Evolutionary conservation across 2,797 vertebrate species (phyloP).

Genomic region (Chrosomus eos): DNA sequence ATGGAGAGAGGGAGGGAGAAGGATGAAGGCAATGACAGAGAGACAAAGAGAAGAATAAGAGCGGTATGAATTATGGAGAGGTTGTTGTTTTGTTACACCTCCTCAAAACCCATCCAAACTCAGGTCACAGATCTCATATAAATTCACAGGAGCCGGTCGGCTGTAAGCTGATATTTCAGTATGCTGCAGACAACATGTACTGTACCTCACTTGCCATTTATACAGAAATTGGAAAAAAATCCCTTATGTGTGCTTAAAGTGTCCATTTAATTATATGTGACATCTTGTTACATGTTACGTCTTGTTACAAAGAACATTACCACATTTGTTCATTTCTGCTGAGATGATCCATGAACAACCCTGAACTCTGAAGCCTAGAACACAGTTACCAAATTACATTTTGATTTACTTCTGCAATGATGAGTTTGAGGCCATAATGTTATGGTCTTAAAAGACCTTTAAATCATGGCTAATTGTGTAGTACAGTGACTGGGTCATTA

Average conservation of each 20-base stretch:
- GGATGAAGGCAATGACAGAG: slow-evolving; percentile 24
- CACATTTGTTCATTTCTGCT: slow-evolving; percentile 21
- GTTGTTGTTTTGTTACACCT: slow-evolving; percentile 44
- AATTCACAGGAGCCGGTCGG: slow-evolving; percentile 22
- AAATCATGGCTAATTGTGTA: slow-evolving; percentile 52
- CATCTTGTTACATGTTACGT: background rate
- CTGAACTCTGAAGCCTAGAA: slow-evolving; percentile 30
- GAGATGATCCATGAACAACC: slow-evolving; percentile 8
- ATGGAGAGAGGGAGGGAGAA: slow-evolving; percentile 27
- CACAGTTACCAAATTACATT: slow-evolving; percentile 56
- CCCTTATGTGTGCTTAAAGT: background rate
- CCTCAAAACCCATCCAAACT: slow-evolving; percentile 45
- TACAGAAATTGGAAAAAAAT: background rate
- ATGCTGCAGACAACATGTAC: slow-evolving; percentile 8
- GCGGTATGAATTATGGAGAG: slow-evolving; percentile 46
- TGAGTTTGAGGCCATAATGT: slow-evolving; percentile 48
- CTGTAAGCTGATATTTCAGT: slow-evolving; percentile 22
- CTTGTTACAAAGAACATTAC: slow-evolving; percentile 8
- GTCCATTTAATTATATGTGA: background rate
- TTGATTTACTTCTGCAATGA: slow-evolving; percentile 56
- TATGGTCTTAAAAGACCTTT: slow-evolving; percentile 45
- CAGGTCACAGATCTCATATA: slow-evolving; percentile 47
- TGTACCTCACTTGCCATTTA: background rate
- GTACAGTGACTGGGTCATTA: slow-evolving; percentile 35
- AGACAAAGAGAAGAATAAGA: slow-evolving; percentile 16